Conservation (phyloP, 2,888 invertebrate genomes). For the Apocheima hispidaria region DNA sequence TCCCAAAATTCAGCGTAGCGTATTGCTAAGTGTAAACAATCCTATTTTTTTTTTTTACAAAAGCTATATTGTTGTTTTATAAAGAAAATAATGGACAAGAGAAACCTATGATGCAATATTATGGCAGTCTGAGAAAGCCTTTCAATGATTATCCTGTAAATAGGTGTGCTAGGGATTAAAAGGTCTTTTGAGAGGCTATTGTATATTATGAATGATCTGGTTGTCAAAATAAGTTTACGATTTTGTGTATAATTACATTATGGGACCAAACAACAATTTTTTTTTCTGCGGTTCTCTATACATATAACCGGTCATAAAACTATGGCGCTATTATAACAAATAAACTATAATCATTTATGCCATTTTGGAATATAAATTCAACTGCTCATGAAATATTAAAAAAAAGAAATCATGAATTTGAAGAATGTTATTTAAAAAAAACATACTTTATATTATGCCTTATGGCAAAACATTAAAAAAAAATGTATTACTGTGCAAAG, state of each 20-base stretch:
- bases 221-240: conserved; percentile 4
- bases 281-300: too few relatives aligned
- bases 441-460: too few relatives aligned
- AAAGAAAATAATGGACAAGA: not conserved
- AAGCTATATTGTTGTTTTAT: not conserved
- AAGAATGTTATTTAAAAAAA: too few relatives aligned
- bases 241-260: conserved; percentile 20
- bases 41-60: not conserved
- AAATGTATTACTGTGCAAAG: too few relatives aligned
- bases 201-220: conserved; percentile 41
- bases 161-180: conserved; percentile 24
- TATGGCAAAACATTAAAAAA: too few relatives aligned
- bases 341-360: too few relatives aligned
- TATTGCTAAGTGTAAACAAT: too few relatives aligned
- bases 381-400: too few relatives aligned
- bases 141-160: conserved; percentile 8
- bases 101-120: not conserved
- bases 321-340: not conserved
- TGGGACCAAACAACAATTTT: not conserved
- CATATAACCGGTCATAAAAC: not conserved
- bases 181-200: conserved; percentile 48
- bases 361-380: too few relatives aligned
- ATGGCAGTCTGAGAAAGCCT: not conserved
- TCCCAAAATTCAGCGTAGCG: not conserved
- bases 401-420: not conserved